phyloP scores from a whole-genome alignment of 2,888 invertebrate genomes.

The Sussaba pulchella region DNA sequence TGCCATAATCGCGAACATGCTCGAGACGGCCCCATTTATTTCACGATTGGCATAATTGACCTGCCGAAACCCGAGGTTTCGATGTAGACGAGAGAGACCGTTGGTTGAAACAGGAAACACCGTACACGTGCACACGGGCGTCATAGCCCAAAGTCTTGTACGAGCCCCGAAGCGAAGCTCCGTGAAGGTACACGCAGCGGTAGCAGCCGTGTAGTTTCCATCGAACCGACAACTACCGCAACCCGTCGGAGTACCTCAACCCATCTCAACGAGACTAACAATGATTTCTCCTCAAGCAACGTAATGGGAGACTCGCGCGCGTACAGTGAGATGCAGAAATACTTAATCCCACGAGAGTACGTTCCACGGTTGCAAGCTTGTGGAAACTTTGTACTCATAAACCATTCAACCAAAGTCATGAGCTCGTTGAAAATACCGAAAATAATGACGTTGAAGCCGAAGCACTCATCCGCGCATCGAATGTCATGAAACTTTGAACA shows the following conservation, averaged over 20 bases:
- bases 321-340: not conserved
- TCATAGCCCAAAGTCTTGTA: not conserved
- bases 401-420: conserved; percentile 7
- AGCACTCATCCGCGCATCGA: not conserved
- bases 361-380: conserved; percentile 5
- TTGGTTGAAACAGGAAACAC: not conserved
- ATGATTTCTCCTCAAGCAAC: conserved; percentile 7
- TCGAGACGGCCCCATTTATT: conserved; percentile 21
- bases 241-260: conserved; percentile 7
- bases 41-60: conserved; percentile 28
- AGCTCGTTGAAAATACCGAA: not conserved
- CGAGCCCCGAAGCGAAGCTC: not conserved
- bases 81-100: conserved; percentile 1
- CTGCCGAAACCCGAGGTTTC: not conserved
- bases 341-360: conserved; percentile 27
- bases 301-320: not conserved
- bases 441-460: not conserved
- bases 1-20: conserved; percentile 3
- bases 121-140: not conserved
- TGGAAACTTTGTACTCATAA: conserved; percentile 21
- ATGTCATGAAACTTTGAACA: not conserved
- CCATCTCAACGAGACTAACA: not conserved
- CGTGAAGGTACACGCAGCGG: not conserved
- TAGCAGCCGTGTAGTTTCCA: not conserved
- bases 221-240: conserved; percentile 8